Percentiles rank a stretch among this genome's conserved stretches.
Evolutionary conservation across 1,140 invertebrate species (phyloP).

Genomic region (Drosophila virilis): DNA sequence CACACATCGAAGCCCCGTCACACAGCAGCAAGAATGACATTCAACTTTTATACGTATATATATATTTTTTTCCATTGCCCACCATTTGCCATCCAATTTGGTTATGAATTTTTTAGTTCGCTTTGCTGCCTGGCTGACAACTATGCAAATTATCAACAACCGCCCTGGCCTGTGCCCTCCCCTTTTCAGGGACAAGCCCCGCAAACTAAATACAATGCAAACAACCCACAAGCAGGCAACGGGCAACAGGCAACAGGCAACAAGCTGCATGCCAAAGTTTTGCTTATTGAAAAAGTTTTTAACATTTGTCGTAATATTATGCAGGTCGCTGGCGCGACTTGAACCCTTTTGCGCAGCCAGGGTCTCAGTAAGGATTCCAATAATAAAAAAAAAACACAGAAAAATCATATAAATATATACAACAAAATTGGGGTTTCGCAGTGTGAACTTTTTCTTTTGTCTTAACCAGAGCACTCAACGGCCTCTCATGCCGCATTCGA

Average conservation of each 20-base stretch:
- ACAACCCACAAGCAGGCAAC: conserved; percentile 12
- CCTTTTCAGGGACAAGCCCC: not conserved
- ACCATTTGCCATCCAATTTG: conserved; percentile 48
- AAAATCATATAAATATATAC: conserved; percentile 6
- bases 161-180: not conserved
- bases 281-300: conserved; percentile 78
- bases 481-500: conserved; percentile 47
- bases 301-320: conserved; percentile 79
- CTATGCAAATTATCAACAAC: conserved; percentile 66
- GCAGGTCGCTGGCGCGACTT: conserved; percentile 57
- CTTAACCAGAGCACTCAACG: conserved; percentile 50
- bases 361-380: conserved; percentile 1
- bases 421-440: conserved; percentile 41
- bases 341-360: conserved; percentile 55
- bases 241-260: conserved; percentile 2
- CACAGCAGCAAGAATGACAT: conserved; percentile 28
- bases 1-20: conserved; percentile 58
- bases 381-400: not conserved
- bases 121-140: conserved; percentile 31
- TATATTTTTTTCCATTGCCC: conserved; percentile 17
- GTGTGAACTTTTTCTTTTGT: conserved; percentile 64
- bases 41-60: conserved; percentile 40
- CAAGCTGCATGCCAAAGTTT: conserved; percentile 62
- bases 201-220: conserved; percentile 17
- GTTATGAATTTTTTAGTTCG: conserved; percentile 68